Evolutionary conservation across 1,140 invertebrate species (phyloP).

Genomic region (Zaprionus camerounensis): DNA sequence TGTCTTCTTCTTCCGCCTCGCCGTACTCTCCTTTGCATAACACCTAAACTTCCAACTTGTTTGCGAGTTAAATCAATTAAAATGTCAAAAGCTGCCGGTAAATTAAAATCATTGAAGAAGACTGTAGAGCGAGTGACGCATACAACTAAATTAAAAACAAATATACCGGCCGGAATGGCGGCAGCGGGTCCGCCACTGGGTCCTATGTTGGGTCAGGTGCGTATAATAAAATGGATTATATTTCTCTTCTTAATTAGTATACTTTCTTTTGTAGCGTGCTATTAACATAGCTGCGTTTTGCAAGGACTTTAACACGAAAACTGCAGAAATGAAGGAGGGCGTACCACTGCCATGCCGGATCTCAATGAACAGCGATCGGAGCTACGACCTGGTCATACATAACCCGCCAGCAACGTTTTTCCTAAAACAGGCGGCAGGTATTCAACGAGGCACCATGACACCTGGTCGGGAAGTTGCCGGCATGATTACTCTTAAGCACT

Average conservation of each 20-base stretch:
- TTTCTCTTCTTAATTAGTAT: neutral
- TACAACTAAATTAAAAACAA: slow-evolving; percentile 88
- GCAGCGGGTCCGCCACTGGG: slow-evolving; percentile 95
- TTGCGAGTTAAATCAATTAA: slow-evolving; percentile 66
- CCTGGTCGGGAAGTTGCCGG: slow-evolving; percentile 93
- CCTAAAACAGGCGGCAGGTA: slow-evolving; percentile 97
- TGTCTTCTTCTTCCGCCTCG: slow-evolving; percentile 20
- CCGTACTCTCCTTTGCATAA: slow-evolving; percentile 61
- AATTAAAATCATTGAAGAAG: slow-evolving; percentile 89
- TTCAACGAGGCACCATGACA: slow-evolving; percentile 92
- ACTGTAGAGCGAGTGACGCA: slow-evolving; percentile 90
- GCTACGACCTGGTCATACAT: slow-evolving; percentile 92
- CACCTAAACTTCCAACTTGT: slow-evolving; percentile 19
- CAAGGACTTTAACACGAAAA: slow-evolving; percentile 99
- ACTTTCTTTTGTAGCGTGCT: slow-evolving; percentile 89
- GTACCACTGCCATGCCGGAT: slow-evolving; percentile 94
- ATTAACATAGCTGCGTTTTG: slow-evolving; percentile 98
- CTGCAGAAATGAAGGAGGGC: slow-evolving; percentile 96
- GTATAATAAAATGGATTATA: neutral
- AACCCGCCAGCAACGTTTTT: slow-evolving; percentile 94
- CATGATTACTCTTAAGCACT: slow-evolving; percentile 96
- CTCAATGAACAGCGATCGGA: slow-evolving; percentile 93
- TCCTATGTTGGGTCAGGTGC: slow-evolving; percentile 95
- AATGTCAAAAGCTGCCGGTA: slow-evolving; percentile 90
- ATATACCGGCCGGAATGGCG: slow-evolving; percentile 95